Conservation (phyloP, 1,140 invertebrate genomes). For the Bombus superbus region DNA sequence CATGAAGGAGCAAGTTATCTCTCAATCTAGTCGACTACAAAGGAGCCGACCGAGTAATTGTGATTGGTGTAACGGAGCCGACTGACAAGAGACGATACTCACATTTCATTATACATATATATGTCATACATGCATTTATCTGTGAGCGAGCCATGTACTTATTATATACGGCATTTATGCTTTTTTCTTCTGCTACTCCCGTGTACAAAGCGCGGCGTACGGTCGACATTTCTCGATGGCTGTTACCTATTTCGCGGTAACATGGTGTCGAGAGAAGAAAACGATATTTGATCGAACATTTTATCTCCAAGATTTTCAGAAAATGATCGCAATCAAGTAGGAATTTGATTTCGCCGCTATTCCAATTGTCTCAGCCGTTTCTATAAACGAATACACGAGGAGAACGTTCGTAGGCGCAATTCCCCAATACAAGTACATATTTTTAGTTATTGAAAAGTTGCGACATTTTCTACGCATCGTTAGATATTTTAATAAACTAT, state of each 20-base stretch:
- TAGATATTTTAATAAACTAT: too few species aligned
- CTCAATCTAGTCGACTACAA: constrained; percentile 70
- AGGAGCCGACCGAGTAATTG: constrained; percentile 68
- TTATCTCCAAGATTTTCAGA: not conserved
- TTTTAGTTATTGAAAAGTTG: too few species aligned
- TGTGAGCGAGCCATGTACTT: not conserved
- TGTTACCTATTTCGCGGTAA: constrained; percentile 46
- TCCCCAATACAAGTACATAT: too few species aligned
- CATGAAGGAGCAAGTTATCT: constrained; percentile 69
- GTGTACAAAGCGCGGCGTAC: not conserved
- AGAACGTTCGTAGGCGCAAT: too few species aligned
- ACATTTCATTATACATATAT: constrained; percentile 17
- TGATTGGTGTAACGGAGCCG: constrained; percentile 71
- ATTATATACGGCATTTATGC: not conserved
- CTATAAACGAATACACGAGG: too few species aligned
- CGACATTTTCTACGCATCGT: too few species aligned
- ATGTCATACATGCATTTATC: constrained; percentile 5
- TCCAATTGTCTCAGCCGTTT: too few species aligned
- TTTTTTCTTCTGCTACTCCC: not conserved
- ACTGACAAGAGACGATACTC: constrained; percentile 32
- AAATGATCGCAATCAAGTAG: not conserved
- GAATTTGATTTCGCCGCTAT: too few species aligned
- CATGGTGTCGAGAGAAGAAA: too few species aligned
- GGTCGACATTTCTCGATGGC: constrained; percentile 50
- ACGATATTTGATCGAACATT: too few species aligned